Evolutionary conservation across 92 coral and sea anemone genomes (phyloP).

Genomic region (Zoanthus gigantus): DNA sequence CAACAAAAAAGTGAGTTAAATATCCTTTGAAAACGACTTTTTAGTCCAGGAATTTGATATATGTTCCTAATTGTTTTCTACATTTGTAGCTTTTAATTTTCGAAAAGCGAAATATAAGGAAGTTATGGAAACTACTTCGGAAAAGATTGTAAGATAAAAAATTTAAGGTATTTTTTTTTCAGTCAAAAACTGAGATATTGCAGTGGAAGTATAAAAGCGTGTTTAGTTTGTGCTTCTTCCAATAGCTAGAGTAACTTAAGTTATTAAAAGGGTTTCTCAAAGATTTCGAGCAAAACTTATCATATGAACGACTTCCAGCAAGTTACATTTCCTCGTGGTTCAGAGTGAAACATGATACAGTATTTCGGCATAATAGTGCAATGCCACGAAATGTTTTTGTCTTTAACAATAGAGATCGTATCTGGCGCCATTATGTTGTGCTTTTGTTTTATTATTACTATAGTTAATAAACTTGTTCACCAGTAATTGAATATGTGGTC

Average conservation of each 20-base stretch:
- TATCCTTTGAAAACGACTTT: not conserved
- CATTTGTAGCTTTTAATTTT: not conserved
- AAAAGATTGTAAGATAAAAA: not conserved
- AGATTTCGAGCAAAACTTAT: not conserved
- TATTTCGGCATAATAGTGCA: not conserved
- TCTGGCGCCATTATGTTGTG: not conserved
- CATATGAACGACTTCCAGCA: not conserved
- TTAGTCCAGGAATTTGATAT: conserved; percentile 5
- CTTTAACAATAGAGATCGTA: not conserved
- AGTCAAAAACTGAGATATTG: not conserved
- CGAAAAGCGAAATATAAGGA: not conserved
- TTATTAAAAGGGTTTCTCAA: not conserved
- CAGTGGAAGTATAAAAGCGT: not conserved
- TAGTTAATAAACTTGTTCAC: not conserved
- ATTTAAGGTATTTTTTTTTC: not conserved
- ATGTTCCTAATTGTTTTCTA: not conserved
- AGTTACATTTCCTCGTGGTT: conserved; percentile 1
- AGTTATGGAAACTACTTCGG: not conserved
- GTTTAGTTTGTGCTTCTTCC: conserved; percentile 2
- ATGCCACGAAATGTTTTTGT: not conserved
- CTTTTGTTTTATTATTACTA: not conserved
- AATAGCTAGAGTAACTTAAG: not conserved
- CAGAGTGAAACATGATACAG: not conserved
- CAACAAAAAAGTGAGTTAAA: conserved; percentile 80
- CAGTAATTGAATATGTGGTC: not conserved